Percentiles rank a stretch among this genome's conserved stretches.
phyloP scores from a whole-genome alignment of 1,140 invertebrate species.

The Chrysomallon squamiferum region DNA sequence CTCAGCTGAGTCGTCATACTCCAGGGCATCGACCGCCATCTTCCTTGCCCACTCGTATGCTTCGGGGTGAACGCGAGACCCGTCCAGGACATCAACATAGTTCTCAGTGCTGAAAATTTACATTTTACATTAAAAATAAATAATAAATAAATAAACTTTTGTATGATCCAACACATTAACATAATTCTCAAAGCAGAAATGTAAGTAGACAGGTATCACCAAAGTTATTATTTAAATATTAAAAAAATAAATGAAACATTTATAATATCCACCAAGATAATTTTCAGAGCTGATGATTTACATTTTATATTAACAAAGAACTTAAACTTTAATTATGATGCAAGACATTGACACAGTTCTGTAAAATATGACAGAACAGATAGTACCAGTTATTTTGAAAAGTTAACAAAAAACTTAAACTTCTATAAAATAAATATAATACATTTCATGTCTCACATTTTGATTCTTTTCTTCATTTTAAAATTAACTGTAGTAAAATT shows the following conservation, averaged over 20 bases:
- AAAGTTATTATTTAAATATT: background rate
- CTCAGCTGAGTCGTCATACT: conserved; percentile 88
- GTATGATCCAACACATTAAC: background rate
- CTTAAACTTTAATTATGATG: too few species aligned
- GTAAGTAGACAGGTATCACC: background rate
- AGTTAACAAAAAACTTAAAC: too few species aligned
- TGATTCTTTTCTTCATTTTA: too few species aligned
- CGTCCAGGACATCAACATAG: conserved; percentile 96
- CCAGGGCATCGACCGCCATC: conserved; percentile 99
- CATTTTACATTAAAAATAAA: background rate
- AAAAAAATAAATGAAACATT: background rate
- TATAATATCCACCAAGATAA: too few species aligned
- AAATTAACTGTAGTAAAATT: too few species aligned
- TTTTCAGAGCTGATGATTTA: too few species aligned
- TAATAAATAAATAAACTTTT: background rate
- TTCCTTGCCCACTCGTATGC: conserved; percentile 99
- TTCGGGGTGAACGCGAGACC: conserved; percentile 97
- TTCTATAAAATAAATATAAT: too few species aligned
- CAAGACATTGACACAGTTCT: too few species aligned
- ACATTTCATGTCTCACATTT: too few species aligned
- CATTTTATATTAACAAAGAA: too few species aligned
- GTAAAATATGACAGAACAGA: too few species aligned
- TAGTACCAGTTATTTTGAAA: too few species aligned
- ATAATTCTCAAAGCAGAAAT: background rate
- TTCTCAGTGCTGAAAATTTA: conserved; percentile 78